These are phyloP conservation scores for Scomber scombrus DNA, from an alignment of 2,113 vertebrate genomes.

Conservation along the genomic window DNA sequence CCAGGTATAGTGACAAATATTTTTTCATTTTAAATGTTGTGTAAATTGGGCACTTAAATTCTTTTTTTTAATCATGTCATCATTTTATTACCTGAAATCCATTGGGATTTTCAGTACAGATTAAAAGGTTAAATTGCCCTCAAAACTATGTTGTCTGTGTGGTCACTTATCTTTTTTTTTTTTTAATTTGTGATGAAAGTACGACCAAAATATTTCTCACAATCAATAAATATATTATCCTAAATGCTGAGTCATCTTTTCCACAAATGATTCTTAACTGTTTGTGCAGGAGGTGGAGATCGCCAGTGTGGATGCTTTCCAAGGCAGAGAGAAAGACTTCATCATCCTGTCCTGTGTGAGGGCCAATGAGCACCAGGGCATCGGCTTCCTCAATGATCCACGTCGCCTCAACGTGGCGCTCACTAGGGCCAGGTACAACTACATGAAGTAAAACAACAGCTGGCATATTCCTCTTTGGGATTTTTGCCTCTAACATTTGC, in stretches of 20 bases:
- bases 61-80: neutral
- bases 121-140: neutral
- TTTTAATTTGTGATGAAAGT: neutral
- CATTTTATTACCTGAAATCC: neutral
- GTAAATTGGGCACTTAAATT: neutral
- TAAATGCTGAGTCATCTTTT: neutral
- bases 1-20: slow-evolving; percentile 84
- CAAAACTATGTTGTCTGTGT: neutral
- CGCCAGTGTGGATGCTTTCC: slow-evolving; percentile 95
- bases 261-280: neutral
- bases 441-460: too few species aligned
- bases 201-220: neutral
- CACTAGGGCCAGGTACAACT: slow-evolving; percentile 89
- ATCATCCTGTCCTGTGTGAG: slow-evolving; percentile 96
- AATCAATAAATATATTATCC: neutral
- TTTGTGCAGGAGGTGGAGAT: slow-evolving; percentile 93
- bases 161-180: neutral
- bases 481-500: too few species aligned
- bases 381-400: slow-evolving; percentile 95
- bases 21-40: neutral
- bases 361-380: slow-evolving; percentile 96
- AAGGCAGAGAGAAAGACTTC: slow-evolving; percentile 96
- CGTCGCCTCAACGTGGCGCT: slow-evolving; percentile 94
- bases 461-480: too few species aligned
- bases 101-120: neutral